These are phyloP conservation scores for Aegypius monachus DNA, from an alignment of 2,113 vertebrate genomes.

Conservation along the genomic window DNA sequence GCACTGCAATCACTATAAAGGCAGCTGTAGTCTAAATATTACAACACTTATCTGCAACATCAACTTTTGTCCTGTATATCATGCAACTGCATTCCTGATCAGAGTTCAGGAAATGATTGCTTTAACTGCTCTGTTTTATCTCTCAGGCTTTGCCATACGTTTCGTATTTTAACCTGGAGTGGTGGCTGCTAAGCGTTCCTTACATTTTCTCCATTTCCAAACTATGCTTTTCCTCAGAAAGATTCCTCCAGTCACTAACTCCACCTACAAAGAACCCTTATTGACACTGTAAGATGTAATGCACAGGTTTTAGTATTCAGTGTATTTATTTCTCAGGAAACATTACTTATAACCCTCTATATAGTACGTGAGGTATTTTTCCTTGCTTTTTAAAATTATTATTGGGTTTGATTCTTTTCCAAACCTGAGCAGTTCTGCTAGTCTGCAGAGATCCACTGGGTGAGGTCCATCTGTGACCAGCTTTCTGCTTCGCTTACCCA, in stretches of 20 bases:
- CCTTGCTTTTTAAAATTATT: not conserved
- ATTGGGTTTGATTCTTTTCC: not conserved
- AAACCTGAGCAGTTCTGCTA: not conserved
- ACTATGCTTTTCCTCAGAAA: slow-evolving; percentile 65
- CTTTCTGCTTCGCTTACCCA: not conserved
- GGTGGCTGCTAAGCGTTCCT: slow-evolving; percentile 53
- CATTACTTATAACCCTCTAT: not conserved
- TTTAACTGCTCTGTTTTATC: not conserved
- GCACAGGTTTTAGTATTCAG: not conserved
- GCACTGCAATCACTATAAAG: not conserved
- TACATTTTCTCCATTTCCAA: slow-evolving; percentile 60
- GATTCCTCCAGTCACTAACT: slow-evolving; percentile 68
- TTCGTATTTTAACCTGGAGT: slow-evolving; percentile 52
- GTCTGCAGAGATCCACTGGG: not conserved
- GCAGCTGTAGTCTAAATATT: not conserved
- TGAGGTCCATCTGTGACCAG: not conserved
- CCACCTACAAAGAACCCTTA: not conserved
- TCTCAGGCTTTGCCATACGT: slow-evolving; percentile 42
- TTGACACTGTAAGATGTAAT: not conserved
- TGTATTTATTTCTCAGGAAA: not conserved
- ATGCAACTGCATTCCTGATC: not conserved
- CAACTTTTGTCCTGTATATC: not conserved
- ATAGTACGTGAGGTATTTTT: not conserved
- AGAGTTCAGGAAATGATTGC: not conserved
- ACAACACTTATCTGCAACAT: not conserved